These are phyloP conservation scores for Papilio dardanus DNA, from an alignment of 1,140 invertebrate genomes.

Conservation along the genomic window DNA sequence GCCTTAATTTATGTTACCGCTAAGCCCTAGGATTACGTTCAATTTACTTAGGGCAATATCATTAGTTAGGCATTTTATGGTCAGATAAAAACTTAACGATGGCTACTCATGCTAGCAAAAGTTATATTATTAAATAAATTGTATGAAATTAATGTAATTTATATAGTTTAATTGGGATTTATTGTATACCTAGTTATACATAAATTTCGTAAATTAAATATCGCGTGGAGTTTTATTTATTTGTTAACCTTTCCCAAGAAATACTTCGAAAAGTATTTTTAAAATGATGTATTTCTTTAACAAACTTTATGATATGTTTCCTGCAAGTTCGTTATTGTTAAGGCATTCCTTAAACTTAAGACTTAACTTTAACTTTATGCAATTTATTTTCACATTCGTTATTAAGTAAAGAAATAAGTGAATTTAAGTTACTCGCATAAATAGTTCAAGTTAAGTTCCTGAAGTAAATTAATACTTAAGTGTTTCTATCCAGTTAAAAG, in stretches of 20 bases:
- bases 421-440: slow-evolving; percentile 9
- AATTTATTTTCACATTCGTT: neutral
- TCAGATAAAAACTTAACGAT: slow-evolving; percentile 16
- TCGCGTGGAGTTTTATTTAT: no score
- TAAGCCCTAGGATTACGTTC: slow-evolving; percentile 6
- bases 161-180: no score
- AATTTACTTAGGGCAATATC: slow-evolving; percentile 19
- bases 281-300: no score
- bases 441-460: slow-evolving; percentile 10
- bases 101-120: neutral
- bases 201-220: no score
- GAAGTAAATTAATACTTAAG: slow-evolving; percentile 4
- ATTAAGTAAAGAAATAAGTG: neutral
- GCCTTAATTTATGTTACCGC: neutral
- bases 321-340: neutral
- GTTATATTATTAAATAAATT: neutral
- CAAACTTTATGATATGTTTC: neutral
- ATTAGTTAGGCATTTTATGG: neutral
- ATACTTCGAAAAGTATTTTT: no score
- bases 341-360: neutral
- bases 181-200: no score
- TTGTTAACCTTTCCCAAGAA: no score
- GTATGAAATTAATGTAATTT: neutral
- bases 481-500: neutral
- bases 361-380: neutral